These are phyloP conservation scores for Podocnemis expansa DNA, from an alignment of 2,113 vertebrate species.

Conservation along the genomic window DNA sequence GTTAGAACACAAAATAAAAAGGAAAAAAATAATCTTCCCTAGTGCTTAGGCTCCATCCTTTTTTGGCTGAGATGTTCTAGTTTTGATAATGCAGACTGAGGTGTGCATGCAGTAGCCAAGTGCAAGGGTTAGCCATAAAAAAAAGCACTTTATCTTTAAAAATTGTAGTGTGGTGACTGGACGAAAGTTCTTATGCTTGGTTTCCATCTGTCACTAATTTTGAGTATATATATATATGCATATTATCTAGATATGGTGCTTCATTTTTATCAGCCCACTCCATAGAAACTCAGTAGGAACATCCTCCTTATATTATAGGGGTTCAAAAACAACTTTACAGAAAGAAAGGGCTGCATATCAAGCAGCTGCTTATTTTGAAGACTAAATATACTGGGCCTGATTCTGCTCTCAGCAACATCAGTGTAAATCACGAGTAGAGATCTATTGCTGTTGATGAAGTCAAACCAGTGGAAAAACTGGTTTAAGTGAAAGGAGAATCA, in stretches of 20 bases:
- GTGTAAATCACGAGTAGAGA: not conserved
- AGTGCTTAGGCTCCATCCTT: constrained; percentile 72
- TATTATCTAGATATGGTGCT: constrained; percentile 46
- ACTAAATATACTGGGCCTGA: constrained; percentile 46
- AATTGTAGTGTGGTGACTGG: not conserved
- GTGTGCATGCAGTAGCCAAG: constrained; percentile 64
- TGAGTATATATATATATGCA: constrained; percentile 9
- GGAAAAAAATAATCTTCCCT: constrained; percentile 60
- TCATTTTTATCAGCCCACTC: constrained; percentile 8
- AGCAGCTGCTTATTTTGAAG: constrained; percentile 14
- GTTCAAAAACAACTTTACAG: not conserved
- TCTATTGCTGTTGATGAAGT: not conserved
- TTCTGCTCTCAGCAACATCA: constrained; percentile 50
- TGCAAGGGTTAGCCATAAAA: constrained; percentile 53
- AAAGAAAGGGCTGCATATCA: not conserved
- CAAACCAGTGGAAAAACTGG: not conserved
- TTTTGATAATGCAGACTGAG: constrained; percentile 56
- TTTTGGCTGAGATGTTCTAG: constrained; percentile 51
- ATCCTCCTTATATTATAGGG: not conserved
- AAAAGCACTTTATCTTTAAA: constrained; percentile 65
- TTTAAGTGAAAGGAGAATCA: constrained; percentile 7
- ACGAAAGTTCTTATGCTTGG: constrained; percentile 6
- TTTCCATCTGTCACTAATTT: not conserved
- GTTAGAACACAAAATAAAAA: constrained; percentile 78
- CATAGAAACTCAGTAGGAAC: not conserved